Evolutionary conservation across 2,113 vertebrate genomes (phyloP).

Genomic region (Myiozetetes cayanensis): DNA sequence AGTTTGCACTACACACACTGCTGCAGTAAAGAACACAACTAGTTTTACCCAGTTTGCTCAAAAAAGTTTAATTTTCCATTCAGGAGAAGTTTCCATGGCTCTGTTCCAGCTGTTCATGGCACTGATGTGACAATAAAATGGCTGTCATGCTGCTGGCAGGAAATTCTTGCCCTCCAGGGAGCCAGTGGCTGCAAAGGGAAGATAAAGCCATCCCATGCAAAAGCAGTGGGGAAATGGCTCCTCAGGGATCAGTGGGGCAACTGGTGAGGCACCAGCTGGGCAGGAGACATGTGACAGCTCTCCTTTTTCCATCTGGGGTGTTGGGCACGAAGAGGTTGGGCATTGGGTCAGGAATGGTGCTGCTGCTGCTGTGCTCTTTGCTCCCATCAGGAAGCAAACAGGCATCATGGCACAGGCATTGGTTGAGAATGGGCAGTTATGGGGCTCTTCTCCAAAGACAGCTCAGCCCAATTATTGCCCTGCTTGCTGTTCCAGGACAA

Average conservation of each 20-base stretch:
- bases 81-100: conserved; percentile 11
- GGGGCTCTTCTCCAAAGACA: background rate
- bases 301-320: background rate
- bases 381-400: background rate
- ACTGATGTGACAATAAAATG: background rate
- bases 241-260: background rate
- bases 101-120: conserved; percentile 12
- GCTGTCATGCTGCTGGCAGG: background rate
- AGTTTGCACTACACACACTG: background rate
- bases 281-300: background rate
- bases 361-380: background rate
- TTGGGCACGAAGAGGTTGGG: accelerated
- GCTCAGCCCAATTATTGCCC: background rate
- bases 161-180: background rate
- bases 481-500: background rate
- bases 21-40: background rate
- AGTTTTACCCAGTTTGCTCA: conserved; percentile 16
- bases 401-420: background rate
- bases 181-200: background rate
- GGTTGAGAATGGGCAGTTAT: background rate
- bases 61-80: conserved; percentile 40
- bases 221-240: background rate
- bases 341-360: background rate
- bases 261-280: background rate
- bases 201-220: background rate